Conservation (phyloP, 2,888 invertebrate genomes). For the Geotrupes spiniger region DNA sequence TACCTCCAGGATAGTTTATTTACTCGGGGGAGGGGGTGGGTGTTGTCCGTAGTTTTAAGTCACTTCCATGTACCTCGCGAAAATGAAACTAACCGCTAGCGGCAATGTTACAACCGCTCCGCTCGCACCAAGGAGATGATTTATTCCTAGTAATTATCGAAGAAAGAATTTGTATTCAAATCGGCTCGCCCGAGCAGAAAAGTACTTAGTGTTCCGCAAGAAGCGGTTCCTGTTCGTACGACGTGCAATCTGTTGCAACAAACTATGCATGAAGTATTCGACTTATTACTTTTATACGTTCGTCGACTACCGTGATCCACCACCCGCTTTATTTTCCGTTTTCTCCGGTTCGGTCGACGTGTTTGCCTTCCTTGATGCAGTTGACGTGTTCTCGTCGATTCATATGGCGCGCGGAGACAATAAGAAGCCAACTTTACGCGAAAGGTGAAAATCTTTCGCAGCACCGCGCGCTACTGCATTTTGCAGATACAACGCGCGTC, state of each 20-base stretch:
- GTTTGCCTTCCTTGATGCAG: slow-evolving; percentile 6
- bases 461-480: slow-evolving; percentile 1
- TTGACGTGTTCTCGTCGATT: slow-evolving; percentile 7
- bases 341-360: slow-evolving; percentile 1
- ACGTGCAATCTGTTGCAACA: slow-evolving; percentile 10
- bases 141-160: slow-evolving; percentile 10
- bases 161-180: slow-evolving; percentile 6
- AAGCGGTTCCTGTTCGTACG: slow-evolving; percentile 4
- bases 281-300: slow-evolving; percentile 17
- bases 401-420: slow-evolving; percentile 6
- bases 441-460: slow-evolving; percentile 17
- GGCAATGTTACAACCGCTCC: no score
- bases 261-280: slow-evolving; percentile 18
- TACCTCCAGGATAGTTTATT: no score
- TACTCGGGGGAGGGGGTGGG: no score
- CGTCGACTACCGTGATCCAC: slow-evolving; percentile 3
- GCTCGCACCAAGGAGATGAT: not conserved
- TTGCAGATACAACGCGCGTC: slow-evolving; percentile 12
- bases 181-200: not conserved
- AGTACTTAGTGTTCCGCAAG: slow-evolving; percentile 4
- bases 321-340: not conserved
- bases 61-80: no score
- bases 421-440: slow-evolving; percentile 18
- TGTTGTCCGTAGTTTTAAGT: no score
- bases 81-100: no score